These are phyloP conservation scores for Lasiommata megera DNA, from an alignment of 2,888 invertebrate genomes.

Conservation along the genomic window DNA sequence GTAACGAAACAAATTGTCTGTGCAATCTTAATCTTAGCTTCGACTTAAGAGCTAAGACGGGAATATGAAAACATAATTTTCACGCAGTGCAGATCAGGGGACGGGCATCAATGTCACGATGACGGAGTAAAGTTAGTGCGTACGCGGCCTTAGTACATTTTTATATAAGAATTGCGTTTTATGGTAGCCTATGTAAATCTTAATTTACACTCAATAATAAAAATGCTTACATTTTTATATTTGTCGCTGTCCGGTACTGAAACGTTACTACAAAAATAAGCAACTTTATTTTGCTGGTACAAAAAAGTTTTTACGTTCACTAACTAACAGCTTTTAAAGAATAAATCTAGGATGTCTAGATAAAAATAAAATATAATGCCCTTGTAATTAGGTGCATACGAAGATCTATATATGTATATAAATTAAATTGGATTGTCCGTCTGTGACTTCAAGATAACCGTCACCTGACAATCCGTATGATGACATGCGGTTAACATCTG, in stretches of 20 bases:
- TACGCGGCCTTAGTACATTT: not conserved
- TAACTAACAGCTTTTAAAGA: not conserved
- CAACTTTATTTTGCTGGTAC: not conserved
- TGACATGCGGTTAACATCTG: too few relatives aligned
- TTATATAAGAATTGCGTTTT: slow-evolving; percentile 6
- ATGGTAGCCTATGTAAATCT: slow-evolving; percentile 11
- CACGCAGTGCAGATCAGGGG: too few relatives aligned
- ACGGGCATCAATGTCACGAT: too few relatives aligned
- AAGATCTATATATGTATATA: too few relatives aligned
- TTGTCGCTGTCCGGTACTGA: not conserved
- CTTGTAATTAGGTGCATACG: not conserved
- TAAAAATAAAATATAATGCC: not conserved
- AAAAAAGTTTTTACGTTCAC: not conserved
- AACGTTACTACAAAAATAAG: not conserved
- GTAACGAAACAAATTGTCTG: too few relatives aligned
- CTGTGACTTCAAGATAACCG: too few relatives aligned
- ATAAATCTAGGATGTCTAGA: not conserved
- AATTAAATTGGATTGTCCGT: too few relatives aligned
- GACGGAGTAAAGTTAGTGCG: not conserved
- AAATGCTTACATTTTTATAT: slow-evolving; percentile 9
- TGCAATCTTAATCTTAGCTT: too few relatives aligned
- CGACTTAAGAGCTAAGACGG: too few relatives aligned
- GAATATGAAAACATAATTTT: too few relatives aligned
- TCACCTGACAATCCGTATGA: too few relatives aligned
- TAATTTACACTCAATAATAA: slow-evolving; percentile 10